Percentiles rank a stretch among this genome's conserved stretches.
phyloP scores from a whole-genome alignment of 2,888 invertebrate genomes.

The Diaprepes abbreviatus region DNA sequence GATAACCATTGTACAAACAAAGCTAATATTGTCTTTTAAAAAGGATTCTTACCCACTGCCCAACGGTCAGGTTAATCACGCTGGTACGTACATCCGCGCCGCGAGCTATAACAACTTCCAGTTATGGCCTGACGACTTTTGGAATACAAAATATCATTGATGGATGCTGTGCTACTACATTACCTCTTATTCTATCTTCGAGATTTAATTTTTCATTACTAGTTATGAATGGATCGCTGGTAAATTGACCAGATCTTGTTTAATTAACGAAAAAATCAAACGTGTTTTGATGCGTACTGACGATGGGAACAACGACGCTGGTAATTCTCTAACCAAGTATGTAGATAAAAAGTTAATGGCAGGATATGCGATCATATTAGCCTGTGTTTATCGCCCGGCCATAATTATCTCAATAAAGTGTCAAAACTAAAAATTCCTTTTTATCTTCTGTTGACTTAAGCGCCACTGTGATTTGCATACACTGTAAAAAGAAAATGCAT shows the following conservation, averaged over 20 bases:
- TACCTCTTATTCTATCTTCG: constrained; percentile 23
- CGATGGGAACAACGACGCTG: background rate
- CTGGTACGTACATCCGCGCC: constrained; percentile 57
- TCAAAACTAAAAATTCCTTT: too few species aligned
- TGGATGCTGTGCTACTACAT: constrained; percentile 36
- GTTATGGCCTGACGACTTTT: constrained; percentile 44
- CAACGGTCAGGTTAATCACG: constrained; percentile 46
- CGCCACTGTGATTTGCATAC: too few species aligned
- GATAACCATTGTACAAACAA: too few species aligned
- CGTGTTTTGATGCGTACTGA: too few species aligned
- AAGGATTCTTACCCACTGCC: constrained; percentile 9
- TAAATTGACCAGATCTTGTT: constrained; percentile 20
- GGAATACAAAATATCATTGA: constrained; percentile 46
- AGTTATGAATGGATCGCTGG: constrained; percentile 31
- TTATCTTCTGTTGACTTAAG: too few species aligned
- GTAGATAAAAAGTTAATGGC: too few species aligned
- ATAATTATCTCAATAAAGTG: too few species aligned
- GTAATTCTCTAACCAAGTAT: too few species aligned
- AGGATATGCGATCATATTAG: too few species aligned
- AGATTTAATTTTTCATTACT: constrained; percentile 20
- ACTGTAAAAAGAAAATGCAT: too few species aligned
- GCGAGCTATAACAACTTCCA: constrained; percentile 50
- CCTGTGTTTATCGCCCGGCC: too few species aligned
- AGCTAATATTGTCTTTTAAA: too few species aligned
- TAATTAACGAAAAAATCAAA: constrained; percentile 15